Conservation (phyloP, 2,797 vertebrate genomes). For the Falco naumanni region DNA sequence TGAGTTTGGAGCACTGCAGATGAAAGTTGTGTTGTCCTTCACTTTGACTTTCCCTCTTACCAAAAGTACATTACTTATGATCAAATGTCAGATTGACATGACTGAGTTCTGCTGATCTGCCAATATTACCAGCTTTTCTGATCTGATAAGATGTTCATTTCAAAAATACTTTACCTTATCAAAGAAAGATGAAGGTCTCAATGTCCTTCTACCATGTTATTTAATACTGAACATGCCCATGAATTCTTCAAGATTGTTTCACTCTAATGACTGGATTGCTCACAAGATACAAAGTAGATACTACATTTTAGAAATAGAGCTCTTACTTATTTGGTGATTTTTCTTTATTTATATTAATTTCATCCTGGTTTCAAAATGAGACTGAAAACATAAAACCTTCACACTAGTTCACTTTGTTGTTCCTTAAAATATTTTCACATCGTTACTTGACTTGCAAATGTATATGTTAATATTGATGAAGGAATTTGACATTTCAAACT, state of each 20-base stretch:
- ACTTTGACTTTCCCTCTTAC: constrained; percentile 39
- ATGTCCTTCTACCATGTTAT: constrained; percentile 27
- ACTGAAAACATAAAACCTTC: neutral
- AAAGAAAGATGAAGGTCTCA: constrained; percentile 59
- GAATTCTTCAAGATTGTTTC: constrained; percentile 7
- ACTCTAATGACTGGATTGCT: neutral
- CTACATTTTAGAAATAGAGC: neutral
- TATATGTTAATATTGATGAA: neutral
- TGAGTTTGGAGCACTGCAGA: neutral
- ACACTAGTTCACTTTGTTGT: neutral
- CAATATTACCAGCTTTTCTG: constrained; percentile 56
- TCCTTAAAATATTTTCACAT: neutral
- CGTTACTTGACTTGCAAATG: neutral
- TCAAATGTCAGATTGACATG: constrained; percentile 54
- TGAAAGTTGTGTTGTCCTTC: constrained; percentile 51
- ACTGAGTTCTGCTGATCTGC: constrained; percentile 47
- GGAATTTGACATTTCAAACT: neutral
- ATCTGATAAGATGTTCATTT: constrained; percentile 60
- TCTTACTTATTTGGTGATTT: neutral
- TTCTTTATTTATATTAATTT: neutral
- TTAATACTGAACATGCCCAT: neutral
- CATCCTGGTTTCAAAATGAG: neutral
- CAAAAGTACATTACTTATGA: constrained; percentile 47
- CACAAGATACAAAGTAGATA: neutral
- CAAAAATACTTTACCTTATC: constrained; percentile 52